Conservation (phyloP, 2,113 vertebrate genomes). For the Atlantisia rogersi region DNA sequence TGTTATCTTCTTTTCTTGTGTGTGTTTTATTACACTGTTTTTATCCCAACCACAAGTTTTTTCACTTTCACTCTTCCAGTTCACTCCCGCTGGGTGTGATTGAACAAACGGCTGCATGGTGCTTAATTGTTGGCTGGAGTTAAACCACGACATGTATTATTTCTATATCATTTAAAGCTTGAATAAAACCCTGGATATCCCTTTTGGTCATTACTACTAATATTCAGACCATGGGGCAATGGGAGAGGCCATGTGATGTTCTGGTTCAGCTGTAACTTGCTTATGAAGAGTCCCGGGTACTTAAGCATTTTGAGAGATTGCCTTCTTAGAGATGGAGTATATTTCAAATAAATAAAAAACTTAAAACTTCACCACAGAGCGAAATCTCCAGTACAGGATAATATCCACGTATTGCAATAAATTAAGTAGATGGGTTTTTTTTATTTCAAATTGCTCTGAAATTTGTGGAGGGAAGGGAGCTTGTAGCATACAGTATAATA, state of each 20-base stretch:
- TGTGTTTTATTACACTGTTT: no score
- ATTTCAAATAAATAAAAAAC: not conserved
- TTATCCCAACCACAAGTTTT: no score
- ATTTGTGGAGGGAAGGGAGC: not conserved
- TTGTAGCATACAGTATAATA: not conserved
- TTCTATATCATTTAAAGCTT: not conserved
- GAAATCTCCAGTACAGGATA: not conserved
- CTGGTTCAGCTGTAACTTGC: not conserved
- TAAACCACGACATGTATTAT: no score
- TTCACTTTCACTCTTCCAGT: no score
- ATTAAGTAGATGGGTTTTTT: not conserved
- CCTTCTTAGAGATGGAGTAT: not conserved
- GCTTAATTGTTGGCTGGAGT: no score
- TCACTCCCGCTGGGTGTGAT: no score
- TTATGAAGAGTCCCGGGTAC: not conserved
- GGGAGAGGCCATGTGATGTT: not conserved
- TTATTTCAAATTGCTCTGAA: not conserved
- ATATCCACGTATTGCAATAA: not conserved
- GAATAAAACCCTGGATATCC: not conserved
- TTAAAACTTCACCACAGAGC: not conserved
- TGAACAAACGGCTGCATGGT: no score
- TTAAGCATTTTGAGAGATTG: not conserved
- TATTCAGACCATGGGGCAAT: not conserved
- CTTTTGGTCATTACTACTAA: not conserved
- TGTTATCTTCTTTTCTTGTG: no score